Percentiles rank a stretch among this genome's conserved stretches.
Evolutionary conservation across 2,113 vertebrate genomes (phyloP).

Genomic region (Zosterops hypoxanthus): DNA sequence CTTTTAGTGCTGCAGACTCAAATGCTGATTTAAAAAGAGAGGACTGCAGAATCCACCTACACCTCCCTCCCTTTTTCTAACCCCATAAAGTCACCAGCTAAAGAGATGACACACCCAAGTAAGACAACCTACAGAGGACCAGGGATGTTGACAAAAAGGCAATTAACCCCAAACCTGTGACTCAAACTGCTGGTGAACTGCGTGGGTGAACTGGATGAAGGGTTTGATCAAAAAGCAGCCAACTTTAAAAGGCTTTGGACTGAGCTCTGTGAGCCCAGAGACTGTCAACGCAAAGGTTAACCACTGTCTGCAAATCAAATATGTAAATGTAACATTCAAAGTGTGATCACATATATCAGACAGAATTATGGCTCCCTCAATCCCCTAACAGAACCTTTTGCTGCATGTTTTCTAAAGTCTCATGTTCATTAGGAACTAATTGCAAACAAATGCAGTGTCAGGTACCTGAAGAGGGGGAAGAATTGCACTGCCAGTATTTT

Average conservation of each 20-base stretch:
- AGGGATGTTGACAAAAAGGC: constrained; percentile 8
- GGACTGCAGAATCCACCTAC: background rate
- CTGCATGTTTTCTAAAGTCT: constrained; percentile 26
- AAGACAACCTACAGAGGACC: background rate
- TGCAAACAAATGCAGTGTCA: constrained; percentile 4
- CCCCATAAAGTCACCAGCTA: background rate
- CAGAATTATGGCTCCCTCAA: constrained; percentile 18
- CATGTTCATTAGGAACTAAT: background rate
- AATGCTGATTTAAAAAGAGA: background rate
- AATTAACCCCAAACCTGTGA: constrained; percentile 46
- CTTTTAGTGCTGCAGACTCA: background rate
- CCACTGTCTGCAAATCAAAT: constrained; percentile 58
- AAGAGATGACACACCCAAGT: background rate
- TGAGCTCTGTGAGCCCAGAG: background rate
- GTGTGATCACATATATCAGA: constrained; percentile 34
- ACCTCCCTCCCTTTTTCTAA: background rate
- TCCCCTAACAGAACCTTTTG: background rate
- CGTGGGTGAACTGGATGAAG: background rate
- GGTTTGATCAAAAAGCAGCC: background rate
- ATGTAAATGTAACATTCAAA: constrained; percentile 68
- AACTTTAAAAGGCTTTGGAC: constrained; percentile 5
- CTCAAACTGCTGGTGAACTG: background rate
- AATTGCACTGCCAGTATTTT: background rate
- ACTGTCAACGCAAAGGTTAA: constrained; percentile 52
- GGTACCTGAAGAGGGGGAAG: background rate